Base-by-base conservation (phyloP, 2,888 invertebrate genomes). In the Aspidapion aeneum region DNA sequence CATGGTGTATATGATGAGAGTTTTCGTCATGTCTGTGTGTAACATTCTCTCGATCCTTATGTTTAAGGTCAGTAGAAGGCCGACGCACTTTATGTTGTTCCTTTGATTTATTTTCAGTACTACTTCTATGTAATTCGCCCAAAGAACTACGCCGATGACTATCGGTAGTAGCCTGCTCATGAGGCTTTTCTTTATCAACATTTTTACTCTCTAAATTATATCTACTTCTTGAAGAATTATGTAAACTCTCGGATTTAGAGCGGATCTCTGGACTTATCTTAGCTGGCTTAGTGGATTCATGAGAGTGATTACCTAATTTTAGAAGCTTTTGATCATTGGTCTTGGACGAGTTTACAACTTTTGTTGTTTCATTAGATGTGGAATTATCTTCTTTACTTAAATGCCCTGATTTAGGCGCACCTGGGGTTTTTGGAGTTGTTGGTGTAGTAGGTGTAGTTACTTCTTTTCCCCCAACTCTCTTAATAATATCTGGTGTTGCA, bases 401-500 rank as follows among this genome's bases (percentile, higher is more conserved):
- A 7, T 52, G 17, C n/a, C n/a, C 18, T 58, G 49, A 20, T 58
- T 48, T 18, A 56, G 64, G 55, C 60, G 59, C 63, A 60, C 73
- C 72, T 16, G 75, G 67, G 12, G 35, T 7, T 35, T 35, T 35
- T 7, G 35, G 3, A 35, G 3, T 35, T 35, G 35, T 35, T 7
- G 35, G 35, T 17, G 73, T 69, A 19, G 71, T 68, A 50, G 76
- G 71, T 21, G 77, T 74, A 9, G 71, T 69, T 2, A 75, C 67
- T 21, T 75, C 74, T 63, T 80, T 75, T 18, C 82, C 69, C 55
- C 72, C 76, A 17, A 90, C 88, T 71, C 90, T 82, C 71, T 90
- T 82, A 63, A 90, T 90, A 60, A 91, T 90, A 81, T 91, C 91
- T 18, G 91, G 91, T 52, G 90, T 87, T 3, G 91, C 90, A 77